Conservation (phyloP, 2,888 invertebrate species). For the Platypus cylindrus region DNA sequence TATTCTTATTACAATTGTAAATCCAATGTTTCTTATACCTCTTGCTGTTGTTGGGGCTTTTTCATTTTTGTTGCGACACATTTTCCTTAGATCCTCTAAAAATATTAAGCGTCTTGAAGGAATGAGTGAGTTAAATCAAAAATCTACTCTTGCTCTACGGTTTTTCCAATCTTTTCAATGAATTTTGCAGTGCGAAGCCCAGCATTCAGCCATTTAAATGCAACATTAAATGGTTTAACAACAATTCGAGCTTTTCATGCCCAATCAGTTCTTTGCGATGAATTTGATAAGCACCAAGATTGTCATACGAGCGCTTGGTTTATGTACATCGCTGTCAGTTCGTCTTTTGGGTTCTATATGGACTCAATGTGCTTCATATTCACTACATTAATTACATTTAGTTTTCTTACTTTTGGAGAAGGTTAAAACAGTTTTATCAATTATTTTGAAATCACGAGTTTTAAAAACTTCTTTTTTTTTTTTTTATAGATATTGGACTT, state of each 20-base stretch:
- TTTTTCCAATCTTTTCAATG: background rate
- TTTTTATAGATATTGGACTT: conserved; percentile 19
- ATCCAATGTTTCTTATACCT: conserved; percentile 37
- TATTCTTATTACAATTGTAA: conserved; percentile 42
- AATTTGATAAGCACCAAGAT: conserved; percentile 46
- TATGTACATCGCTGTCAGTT: conserved; percentile 49
- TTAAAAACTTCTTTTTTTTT: background rate
- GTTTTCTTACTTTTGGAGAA: conserved; percentile 41
- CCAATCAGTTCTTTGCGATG: conserved; percentile 45
- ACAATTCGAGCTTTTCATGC: conserved; percentile 69
- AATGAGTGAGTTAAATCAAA: conserved; percentile 44
- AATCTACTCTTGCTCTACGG: too few relatives aligned
- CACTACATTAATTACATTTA: conserved; percentile 50
- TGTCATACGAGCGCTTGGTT: conserved; percentile 55
- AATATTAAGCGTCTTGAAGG: conserved; percentile 58
- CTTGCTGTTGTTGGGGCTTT: conserved; percentile 43
- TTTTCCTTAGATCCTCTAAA: conserved; percentile 56
- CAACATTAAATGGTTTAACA: conserved; percentile 64
- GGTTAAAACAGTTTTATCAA: too few relatives aligned
- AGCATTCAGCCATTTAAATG: conserved; percentile 69
- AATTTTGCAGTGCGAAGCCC: conserved; percentile 59
- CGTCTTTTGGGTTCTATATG: conserved; percentile 52
- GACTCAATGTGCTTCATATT: conserved; percentile 52
- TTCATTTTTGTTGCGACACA: conserved; percentile 47
- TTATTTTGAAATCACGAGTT: conserved; percentile 13